phyloP scores from a whole-genome alignment of 2,113 vertebrate genomes.

The Gobius niger region DNA sequence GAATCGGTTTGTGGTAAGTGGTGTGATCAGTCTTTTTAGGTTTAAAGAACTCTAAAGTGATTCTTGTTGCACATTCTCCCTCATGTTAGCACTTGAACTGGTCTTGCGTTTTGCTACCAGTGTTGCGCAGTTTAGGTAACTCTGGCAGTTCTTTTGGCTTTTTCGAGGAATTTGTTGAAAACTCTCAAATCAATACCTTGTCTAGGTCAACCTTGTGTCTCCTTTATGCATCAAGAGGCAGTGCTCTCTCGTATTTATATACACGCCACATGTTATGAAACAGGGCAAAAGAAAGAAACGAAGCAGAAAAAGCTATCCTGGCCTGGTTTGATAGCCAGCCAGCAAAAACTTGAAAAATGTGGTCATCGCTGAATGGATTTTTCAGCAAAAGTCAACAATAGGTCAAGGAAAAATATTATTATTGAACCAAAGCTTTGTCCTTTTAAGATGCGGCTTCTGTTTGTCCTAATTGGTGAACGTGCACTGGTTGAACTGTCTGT shows the following conservation, averaged over 20 bases:
- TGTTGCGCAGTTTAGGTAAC: not conserved
- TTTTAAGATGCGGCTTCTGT: not conserved
- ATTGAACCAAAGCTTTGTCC: not conserved
- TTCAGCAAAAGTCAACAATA: not conserved
- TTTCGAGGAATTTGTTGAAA: not conserved
- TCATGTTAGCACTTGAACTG: constrained; percentile 11
- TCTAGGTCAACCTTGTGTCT: constrained; percentile 2
- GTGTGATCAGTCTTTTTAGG: constrained; percentile 54
- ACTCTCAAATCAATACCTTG: not conserved
- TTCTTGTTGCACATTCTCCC: constrained; percentile 35
- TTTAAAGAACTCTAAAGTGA: constrained; percentile 45
- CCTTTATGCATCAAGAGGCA: constrained; percentile 1
- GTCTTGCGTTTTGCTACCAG: constrained; percentile 5
- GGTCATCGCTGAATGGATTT: not conserved
- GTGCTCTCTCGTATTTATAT: not conserved
- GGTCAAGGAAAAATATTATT: not conserved
- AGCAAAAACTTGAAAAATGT: not conserved
- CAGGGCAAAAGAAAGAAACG: not conserved
- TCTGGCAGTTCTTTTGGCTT: not conserved
- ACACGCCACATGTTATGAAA: not conserved
- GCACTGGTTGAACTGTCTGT: not conserved
- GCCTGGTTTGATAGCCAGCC: not conserved
- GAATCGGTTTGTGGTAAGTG: constrained; percentile 44
- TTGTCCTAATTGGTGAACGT: not conserved
- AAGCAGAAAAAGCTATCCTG: constrained; percentile 1